Percentiles rank a stretch among this genome's conserved stretches.
Conservation (phyloP, 2,797 vertebrate genomes). For the Lerista edwardsae region DNA sequence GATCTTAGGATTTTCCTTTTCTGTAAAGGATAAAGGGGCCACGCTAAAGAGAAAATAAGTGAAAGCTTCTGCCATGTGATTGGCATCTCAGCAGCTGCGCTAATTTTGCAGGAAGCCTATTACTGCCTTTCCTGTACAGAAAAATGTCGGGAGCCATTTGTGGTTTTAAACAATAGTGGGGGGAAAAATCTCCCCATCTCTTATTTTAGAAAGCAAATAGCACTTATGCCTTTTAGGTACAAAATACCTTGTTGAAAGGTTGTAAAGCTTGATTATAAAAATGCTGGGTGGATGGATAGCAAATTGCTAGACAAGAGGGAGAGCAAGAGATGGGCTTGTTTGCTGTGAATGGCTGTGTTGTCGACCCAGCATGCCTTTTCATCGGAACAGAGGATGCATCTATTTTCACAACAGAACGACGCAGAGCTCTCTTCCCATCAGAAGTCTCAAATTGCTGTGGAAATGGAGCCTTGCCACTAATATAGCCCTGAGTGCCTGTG, state of each 20-base stretch:
- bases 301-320: conserved; percentile 4
- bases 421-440: neutral
- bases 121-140: neutral
- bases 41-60: neutral
- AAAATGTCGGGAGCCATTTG: conserved; percentile 5
- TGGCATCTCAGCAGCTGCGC: conserved; percentile 44
- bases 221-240: conserved; percentile 17
- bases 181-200: neutral
- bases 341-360: neutral
- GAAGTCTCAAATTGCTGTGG: conserved; percentile 5
- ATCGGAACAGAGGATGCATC: neutral
- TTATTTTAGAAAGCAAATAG: conserved; percentile 37
- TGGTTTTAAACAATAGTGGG: neutral
- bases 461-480: neutral
- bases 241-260: conserved; percentile 8
- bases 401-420: neutral
- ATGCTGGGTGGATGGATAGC: conserved; percentile 14
- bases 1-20: neutral
- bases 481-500: neutral
- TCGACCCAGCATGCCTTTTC: neutral
- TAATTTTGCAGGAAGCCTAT: conserved; percentile 12
- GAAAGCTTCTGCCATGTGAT: neutral
- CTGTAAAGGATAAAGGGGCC: conserved; percentile 10
- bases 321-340: neutral
- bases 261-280: conserved; percentile 50